Base-by-base conservation (phyloP, 2,888 invertebrate species). In the Acanthacorydalis orientalis region DNA sequence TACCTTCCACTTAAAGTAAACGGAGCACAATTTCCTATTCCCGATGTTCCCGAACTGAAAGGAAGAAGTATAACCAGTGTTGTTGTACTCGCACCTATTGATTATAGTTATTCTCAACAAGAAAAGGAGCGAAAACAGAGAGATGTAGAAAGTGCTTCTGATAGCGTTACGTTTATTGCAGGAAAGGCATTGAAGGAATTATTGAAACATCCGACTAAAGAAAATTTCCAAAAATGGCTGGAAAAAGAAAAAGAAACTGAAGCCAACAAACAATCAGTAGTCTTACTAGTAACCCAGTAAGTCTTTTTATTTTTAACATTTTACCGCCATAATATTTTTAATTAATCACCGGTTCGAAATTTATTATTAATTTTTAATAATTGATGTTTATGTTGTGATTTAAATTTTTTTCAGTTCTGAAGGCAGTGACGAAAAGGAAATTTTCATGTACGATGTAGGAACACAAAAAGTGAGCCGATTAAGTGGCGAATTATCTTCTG, bases 1-100 rank as follows among this genome's bases (percentile, higher is more conserved):
- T 89, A 88, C 62, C 68, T 89, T 48, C 88, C 88, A 11, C 66
- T 89, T 43, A 87, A 87, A 73, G 83, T 88, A 31, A 85, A 80
- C 56, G 88, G 88, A 1, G 79, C 84, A 31, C 82, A 86, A 55
- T 89, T 89, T 59, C 88, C 89, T 4, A 73, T 88, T 46, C 88
- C 88, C 4, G 83, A 86, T 58, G 79, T 78, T 23, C 75, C 78
- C n/a, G 78, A 80, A 58, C 63, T 89, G 23, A 74, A 73, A 57
- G 85, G 83, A 43, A 80, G 81, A 58, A 79, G 74, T 60, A 78
- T 89, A n/a, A 78, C 84, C 9, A 87, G 87, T 58, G 87, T 89
- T 1, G 88, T 89, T 1, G 86, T 88, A 1, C 63, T 89, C 51
- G 88, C 88, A 3, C 88, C 88, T 0, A 83, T 88, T 2, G 80